These are phyloP conservation scores for Notolepis coatsorum DNA, from an alignment of 2,797 vertebrate species.

Conservation along the genomic window DNA sequence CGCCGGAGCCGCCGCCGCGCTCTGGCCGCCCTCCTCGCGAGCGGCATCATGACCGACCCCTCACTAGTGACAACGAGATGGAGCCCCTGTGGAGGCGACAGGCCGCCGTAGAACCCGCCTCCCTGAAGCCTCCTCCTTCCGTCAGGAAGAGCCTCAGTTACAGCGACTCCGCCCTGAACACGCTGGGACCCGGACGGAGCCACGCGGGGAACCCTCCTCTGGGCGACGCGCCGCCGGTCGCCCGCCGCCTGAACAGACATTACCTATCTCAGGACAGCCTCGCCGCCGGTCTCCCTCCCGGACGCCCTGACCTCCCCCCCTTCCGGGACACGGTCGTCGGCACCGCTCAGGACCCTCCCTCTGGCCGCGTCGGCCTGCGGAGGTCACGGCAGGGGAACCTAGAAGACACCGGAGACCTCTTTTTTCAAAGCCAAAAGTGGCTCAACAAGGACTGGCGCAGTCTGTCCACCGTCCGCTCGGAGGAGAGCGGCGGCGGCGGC, in stretches of 20 bases:
- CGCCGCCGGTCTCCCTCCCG: conserved; percentile 7
- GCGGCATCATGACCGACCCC: conserved; percentile 64
- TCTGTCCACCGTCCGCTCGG: conserved; percentile 79
- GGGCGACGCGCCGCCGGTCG: conserved; percentile 66
- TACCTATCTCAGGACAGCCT: conserved; percentile 77
- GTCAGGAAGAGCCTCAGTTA: conserved; percentile 85
- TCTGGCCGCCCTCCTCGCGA: neutral
- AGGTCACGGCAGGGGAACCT: conserved; percentile 61
- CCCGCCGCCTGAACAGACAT: conserved; percentile 59
- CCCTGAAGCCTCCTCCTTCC: conserved; percentile 69
- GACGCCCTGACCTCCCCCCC: conserved; percentile 28
- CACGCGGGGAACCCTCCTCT: conserved; percentile 68
- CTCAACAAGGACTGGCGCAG: conserved; percentile 80
- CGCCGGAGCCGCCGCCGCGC: conserved; percentile 23
- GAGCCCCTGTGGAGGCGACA: conserved; percentile 86
- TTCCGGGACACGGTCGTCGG: too few relatives aligned
- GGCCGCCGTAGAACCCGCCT: conserved; percentile 70
- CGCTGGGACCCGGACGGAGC: conserved; percentile 66
- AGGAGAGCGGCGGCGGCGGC: conserved; percentile 30
- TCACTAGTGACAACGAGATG: conserved; percentile 78
- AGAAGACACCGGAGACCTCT: conserved; percentile 49
- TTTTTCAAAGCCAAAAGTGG: conserved; percentile 59
- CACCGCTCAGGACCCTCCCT: neutral
- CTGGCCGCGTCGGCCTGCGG: conserved; percentile 70
- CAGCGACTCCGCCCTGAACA: conserved; percentile 90